Conservation (phyloP, 2,113 vertebrate species). For the Thomomys bottae region DNA sequence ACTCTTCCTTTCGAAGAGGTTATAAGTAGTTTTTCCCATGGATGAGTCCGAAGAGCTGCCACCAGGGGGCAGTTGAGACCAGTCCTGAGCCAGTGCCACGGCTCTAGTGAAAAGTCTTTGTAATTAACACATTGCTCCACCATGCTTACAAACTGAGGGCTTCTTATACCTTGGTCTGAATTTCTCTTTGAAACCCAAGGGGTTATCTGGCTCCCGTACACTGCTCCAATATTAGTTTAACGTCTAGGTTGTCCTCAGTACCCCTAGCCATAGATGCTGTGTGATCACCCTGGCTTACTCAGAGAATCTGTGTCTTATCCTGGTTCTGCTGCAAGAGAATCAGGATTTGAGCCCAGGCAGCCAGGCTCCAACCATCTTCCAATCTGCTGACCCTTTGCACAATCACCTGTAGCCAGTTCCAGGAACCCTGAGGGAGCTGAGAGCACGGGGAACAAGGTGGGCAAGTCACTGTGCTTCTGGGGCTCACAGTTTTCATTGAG, state of each 20-base stretch:
- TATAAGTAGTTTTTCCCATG: fast-evolving
- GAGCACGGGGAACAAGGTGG: no score
- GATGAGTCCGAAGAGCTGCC: not conserved
- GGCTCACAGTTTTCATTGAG: fast-evolving
- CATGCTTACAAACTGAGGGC: not conserved
- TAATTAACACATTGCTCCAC: not conserved
- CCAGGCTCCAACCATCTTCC: not conserved
- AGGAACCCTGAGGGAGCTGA: not conserved
- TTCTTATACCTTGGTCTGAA: not conserved
- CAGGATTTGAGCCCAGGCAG: not conserved
- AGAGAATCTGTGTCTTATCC: not conserved
- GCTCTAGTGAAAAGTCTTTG: not conserved
- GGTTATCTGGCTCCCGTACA: not conserved
- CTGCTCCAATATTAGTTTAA: fast-evolving
- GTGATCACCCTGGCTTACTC: not conserved
- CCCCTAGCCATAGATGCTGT: not conserved
- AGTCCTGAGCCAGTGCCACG: fast-evolving
- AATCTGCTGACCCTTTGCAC: not conserved
- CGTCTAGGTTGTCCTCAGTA: not conserved
- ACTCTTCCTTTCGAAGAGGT: not conserved
- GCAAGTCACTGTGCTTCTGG: not conserved
- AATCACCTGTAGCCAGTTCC: no score
- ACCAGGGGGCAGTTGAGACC: slow-evolving; percentile 64
- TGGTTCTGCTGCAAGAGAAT: not conserved
- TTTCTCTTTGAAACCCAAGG: not conserved